Evolutionary conservation across 2,113 vertebrate genomes (phyloP), one percentile per base, ranked within the genome.

Genomic region (Suncus etruscus): DNA sequence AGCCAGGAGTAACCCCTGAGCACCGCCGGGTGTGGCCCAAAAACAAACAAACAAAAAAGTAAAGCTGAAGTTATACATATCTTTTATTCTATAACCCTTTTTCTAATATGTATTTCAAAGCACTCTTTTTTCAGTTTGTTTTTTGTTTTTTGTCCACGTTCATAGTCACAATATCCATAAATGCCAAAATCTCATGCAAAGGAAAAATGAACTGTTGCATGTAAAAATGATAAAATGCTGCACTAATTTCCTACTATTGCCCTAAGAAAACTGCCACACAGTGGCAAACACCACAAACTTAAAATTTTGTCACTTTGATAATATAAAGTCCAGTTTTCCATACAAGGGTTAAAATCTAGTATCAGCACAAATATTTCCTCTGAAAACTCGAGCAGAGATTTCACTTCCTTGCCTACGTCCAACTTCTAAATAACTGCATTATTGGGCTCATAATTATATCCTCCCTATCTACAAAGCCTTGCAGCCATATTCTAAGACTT

Each of bases 241-340:
- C n/a, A 74, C 39, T 80, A 45, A 32, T 54, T 93, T 91, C 72
- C 77, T 91, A 72, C 9, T 47, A 11, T 18, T 86, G 27, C 50
- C 20, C 1, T 54, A 91, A 78, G 18, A 81, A 39, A 86, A 81
- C 65, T 48, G 75, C 31, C 27, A 79, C 31, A 90, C 58, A 74
- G 54, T 75, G 15, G n/a, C 72, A 91, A 87, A 78, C 16, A 82
- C 78, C 39, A 85, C n/a, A 22, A 61, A 61, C 18, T 61, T 22
- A 89, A 70, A 86, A 86, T 65, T 68, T 84, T 81, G 70, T 15
- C 76, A n/a, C 87, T 87, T 15, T 82, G 65, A 25, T 90, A 31
- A 66, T 79, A 39, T 73, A 39, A 88, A 88, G 39, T 85, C 61
- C 22, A 86, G 31, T 24, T 29, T 79, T 86, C 20, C 18, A 54